A percentile compares a stretch with the other conserved stretches of the same genome.
Conservation (phyloP, 2,113 vertebrate species). For the Heliornis fulica region DNA sequence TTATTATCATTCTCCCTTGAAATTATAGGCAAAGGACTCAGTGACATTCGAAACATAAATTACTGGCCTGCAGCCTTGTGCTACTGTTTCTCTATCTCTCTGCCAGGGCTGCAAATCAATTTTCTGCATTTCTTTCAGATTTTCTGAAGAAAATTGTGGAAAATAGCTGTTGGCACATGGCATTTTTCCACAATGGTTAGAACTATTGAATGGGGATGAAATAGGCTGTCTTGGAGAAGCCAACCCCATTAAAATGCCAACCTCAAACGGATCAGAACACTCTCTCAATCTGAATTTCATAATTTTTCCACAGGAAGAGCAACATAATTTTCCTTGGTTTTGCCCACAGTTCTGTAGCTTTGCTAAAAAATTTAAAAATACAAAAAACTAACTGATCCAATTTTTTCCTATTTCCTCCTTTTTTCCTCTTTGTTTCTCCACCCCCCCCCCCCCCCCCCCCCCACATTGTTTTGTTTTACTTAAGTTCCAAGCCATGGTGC, state of each 20-base stretch:
- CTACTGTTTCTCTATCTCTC: slow-evolving; percentile 75
- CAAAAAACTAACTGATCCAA: background rate
- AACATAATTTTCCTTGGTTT: slow-evolving; percentile 44
- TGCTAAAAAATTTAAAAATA: background rate
- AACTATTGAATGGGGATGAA: slow-evolving; percentile 76
- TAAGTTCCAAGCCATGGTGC: background rate
- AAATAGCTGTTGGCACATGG: slow-evolving; percentile 81
- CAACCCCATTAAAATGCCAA: slow-evolving; percentile 74
- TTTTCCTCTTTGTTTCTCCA: fast-evolving
- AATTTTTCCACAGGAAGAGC: slow-evolving; percentile 76
- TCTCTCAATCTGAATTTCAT: slow-evolving; percentile 67
- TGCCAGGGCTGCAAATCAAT: slow-evolving; percentile 79
- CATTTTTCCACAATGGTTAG: slow-evolving; percentile 81
- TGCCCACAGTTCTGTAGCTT: background rate
- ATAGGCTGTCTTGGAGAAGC: slow-evolving; percentile 65
- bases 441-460: too few species aligned
- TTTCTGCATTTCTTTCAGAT: slow-evolving; percentile 79
- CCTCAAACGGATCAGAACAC: slow-evolving; percentile 66
- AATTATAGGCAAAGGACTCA: slow-evolving; percentile 77
- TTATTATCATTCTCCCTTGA: slow-evolving; percentile 80
- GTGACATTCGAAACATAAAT: slow-evolving; percentile 81
- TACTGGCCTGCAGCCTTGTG: slow-evolving; percentile 79
- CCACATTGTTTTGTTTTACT: background rate
- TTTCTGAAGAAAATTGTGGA: slow-evolving; percentile 80
- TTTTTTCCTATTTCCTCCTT: background rate